Base-by-base conservation (phyloP, 2,113 vertebrate species). In the Cervus canadensis region DNA sequence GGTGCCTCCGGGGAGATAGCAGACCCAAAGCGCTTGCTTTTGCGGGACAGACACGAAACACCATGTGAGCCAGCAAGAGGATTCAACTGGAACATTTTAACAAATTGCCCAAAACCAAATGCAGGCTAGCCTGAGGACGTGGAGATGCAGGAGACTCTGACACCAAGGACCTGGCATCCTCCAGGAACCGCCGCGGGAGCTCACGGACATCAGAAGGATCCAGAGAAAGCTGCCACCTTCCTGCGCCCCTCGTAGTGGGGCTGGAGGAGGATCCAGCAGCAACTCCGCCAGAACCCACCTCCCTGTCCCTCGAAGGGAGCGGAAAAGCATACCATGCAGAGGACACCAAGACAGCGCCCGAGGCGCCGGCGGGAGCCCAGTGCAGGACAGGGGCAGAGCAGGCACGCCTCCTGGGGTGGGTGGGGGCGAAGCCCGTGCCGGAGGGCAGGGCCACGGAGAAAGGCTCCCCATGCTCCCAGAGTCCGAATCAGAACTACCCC, bases 321-420 rank as follows among this genome's bases (percentile, higher is more conserved):
- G 6, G 64, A 17, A 82, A 43, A 56, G 4, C 1, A 0, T 15
- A 0, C 11, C 4, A 7, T 7, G 17, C 36, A 56, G 26, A 83
- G 13, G 90, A 33, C 25, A 15, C 23, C 59, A 56, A 67, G 54
- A 52, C n/a, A 0, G 0, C 0, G 0, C n/a, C n/a, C 0, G 2
- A 26, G 26, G 48, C n/a, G 15, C n/a, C 2, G 13, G 26, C 2
- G 28, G 26, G 59, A 40, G 25, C 56, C 74, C 56, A 36, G 43
- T 0, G 15, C 21, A 1, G 23, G 74, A 25, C 7, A 30, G 26
- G 12, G 13, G 26, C 26, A 0, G n/a, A 40, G 16, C 16, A 0
- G 16, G 43, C 21, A n/a, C 30, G 36, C 5, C 23, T 36, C 21
- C 54, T 8, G 71, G 43, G 40, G 30, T 1, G 6, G 11, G 17